Evolutionary conservation across 1,140 invertebrate species (phyloP), one percentile per base, ranked within the genome.

Genomic region (Leptinotarsa lineolata): DNA sequence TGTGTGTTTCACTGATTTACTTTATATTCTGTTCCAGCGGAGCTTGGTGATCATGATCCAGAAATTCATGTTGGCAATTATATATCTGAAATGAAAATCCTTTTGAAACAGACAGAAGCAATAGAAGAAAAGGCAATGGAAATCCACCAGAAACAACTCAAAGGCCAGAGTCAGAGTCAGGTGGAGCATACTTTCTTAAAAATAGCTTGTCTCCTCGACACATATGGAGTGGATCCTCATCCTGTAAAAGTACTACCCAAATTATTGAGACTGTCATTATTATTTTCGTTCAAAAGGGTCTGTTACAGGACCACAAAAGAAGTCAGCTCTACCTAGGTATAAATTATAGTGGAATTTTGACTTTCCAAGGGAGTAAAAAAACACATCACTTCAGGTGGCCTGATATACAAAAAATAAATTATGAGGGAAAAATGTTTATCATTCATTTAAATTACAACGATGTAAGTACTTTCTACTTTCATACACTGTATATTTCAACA

Each of bases 371-470:
- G 21, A 96, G 93, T 76, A 89, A 94, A 80, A 94, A 96, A 85
- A 95, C 94, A 4, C 93, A 97, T 83, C 94, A 97, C 84, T 98
- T 97, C 86, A 93, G 94, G 79, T 99, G 97, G 97, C 90, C 89
- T 68, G 95, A 97, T 85, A 94, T 98, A 30, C 94, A 96, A 81
- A 97, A 97, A 85, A 94, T 98, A 72, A 97, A 97, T 82, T 98
- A 96, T 83, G 96, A 98, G 84, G 95, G 95, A n/a, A 96, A 97
- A 87, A 97, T 97, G 95, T 98, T 98, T 84, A 97, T 98, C 79
- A 92, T 97, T 73, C 95, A 98, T 86, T 87, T 97, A 61, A 94
- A 89, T 80, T 90, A 90, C 79, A 90, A 89, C 24, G 89, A 91
- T 68, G 83, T 83, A 73, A 81, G 76, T 63, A 63, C 20, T 16